A percentile compares a stretch with the other conserved stretches of the same genome.
Conservation (phyloP, 2,888 invertebrate species). For the Carpatolechia fugitivella region DNA sequence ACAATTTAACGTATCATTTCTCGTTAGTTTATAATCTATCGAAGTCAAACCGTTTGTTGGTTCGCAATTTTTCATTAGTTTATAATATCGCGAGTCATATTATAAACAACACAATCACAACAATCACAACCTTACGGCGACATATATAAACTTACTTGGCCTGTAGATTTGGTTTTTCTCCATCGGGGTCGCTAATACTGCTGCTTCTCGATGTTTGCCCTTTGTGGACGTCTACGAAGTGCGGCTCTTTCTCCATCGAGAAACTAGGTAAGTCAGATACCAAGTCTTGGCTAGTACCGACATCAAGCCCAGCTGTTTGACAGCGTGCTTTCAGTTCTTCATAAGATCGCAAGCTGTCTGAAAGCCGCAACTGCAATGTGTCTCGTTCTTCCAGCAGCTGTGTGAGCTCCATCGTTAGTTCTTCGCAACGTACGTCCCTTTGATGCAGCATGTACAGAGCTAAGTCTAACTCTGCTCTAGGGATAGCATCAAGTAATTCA, state of each 20-base stretch:
- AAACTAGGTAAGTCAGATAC: slow-evolving; percentile 50
- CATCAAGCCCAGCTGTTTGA: slow-evolving; percentile 44
- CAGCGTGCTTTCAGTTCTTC: slow-evolving; percentile 74
- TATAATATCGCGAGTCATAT: too few species aligned
- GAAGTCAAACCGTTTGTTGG: too few species aligned
- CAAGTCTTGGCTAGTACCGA: slow-evolving; percentile 47
- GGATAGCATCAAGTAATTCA: slow-evolving; percentile 60
- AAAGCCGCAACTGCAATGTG: slow-evolving; percentile 88
- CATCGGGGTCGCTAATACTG: slow-evolving; percentile 63
- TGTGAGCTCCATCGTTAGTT: slow-evolving; percentile 90
- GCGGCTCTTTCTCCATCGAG: slow-evolving; percentile 49
- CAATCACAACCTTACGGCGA: neutral
- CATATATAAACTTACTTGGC: slow-evolving; percentile 60
- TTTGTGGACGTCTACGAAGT: slow-evolving; percentile 58
- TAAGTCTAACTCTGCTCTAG: slow-evolving; percentile 85
- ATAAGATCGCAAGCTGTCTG: slow-evolving; percentile 87
- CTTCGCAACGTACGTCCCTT: slow-evolving; percentile 91
- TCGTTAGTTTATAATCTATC: too few species aligned
- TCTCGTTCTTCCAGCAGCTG: slow-evolving; percentile 91
- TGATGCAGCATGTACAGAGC: slow-evolving; percentile 92
- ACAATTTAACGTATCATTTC: too few species aligned
- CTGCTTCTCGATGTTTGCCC: slow-evolving; percentile 62
- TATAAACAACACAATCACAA: too few species aligned
- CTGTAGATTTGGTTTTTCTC: slow-evolving; percentile 66
- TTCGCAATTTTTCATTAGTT: too few species aligned